Base-by-base conservation (phyloP, 2,797 vertebrate species). In the Lepus oiostolus region DNA sequence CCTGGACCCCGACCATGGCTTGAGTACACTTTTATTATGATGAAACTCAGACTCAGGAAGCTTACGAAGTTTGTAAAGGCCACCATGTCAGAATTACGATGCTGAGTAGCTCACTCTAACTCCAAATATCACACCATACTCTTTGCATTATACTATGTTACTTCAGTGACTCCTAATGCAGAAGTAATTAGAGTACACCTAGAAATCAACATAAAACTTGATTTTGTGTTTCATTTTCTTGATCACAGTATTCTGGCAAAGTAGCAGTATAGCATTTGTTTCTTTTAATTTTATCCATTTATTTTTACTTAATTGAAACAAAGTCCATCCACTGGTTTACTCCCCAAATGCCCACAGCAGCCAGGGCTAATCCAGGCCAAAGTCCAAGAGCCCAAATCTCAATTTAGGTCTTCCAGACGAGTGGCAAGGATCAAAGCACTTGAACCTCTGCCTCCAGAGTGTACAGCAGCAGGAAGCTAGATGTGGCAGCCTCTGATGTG, bases 1-100 rank as follows among this genome's bases (percentile, higher is more conserved):
- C 97, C 93, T 30, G 93, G 93, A 91, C 97, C 96, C 97, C 83
- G 94, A 97, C 92, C 97, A 97, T 97, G 97, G 97, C 97, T 97
- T 97, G 97, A 83, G 72, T 96, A 90, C 24, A 90, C 71, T 90
- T 93, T 90, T 62, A 95, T 19, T 62, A 83, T 72, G 76, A 83
- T 76, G 54, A 89, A 94, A 91, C 26, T 91, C 62, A 86, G 28
- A 70, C 47, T 74, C 58, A 42, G 71, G 26, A 21, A 80, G 9
- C 52, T 84, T 47, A 84, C 28, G 52, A n/a, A 94, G 28, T 11
- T 85, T 93, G 21, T 91, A 62, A 97, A 96, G 32, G 6, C 54
- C 17, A 83, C 65, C 80, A 71, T 60, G 12, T 82, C 83, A 92
- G 50, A 85, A 82, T 88, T 38, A 82, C 24, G 30, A 79, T 82